Conservation (phyloP, 2,797 vertebrate genomes). For the Amazona finschi region DNA sequence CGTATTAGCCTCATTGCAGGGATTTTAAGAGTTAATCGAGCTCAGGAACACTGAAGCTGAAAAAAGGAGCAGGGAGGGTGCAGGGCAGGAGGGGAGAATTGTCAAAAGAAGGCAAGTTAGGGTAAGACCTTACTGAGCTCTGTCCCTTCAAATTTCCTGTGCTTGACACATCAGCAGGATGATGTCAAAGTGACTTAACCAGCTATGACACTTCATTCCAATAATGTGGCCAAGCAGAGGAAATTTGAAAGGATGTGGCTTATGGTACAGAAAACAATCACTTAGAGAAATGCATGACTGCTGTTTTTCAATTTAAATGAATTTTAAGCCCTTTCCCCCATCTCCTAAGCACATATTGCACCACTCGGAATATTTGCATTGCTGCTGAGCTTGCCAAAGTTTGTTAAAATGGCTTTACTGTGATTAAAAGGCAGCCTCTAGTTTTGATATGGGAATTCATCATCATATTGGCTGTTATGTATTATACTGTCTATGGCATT, state of each 20-base stretch:
- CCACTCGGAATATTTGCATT: constrained; percentile 18
- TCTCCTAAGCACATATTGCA: constrained; percentile 9
- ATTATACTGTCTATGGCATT: background rate
- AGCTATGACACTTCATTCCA: constrained; percentile 64
- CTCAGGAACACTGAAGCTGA: background rate
- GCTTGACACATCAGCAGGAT: constrained; percentile 58
- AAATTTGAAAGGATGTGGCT: constrained; percentile 54
- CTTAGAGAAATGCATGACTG: constrained; percentile 44
- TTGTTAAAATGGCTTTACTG: background rate
- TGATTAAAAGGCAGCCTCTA: background rate
- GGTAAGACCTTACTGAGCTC: constrained; percentile 20
- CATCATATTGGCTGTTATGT: background rate
- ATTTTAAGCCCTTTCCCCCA: constrained; percentile 22
- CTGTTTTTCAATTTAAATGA: constrained; percentile 55
- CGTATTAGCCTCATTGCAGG: background rate
- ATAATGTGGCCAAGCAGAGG: constrained; percentile 35
- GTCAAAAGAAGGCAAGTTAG: background rate
- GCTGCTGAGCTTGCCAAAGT: background rate
- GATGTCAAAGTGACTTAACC: constrained; percentile 30
- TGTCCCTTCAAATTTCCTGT: constrained; percentile 56
- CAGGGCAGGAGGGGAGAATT: background rate
- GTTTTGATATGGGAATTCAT: background rate
- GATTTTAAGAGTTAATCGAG: constrained; percentile 43
- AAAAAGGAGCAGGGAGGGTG: background rate
- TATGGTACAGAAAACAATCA: constrained; percentile 36